Evolutionary conservation across 2,888 invertebrate genomes (phyloP).

Genomic region (Trichopoda pennipes): DNA sequence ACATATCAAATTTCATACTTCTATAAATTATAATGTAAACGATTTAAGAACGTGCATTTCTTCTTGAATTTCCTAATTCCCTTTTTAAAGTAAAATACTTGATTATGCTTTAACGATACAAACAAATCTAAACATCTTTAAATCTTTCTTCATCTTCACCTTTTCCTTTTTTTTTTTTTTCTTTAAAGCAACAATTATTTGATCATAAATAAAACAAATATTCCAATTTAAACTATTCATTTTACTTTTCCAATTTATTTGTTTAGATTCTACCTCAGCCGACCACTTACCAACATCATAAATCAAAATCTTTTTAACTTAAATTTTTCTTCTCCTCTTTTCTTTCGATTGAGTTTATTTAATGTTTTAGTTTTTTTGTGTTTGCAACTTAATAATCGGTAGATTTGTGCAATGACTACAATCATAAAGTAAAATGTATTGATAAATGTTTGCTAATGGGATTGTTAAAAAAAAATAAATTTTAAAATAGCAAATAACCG

Average conservation of each 20-base stretch:
- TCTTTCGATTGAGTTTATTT: background rate
- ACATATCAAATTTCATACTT: no score
- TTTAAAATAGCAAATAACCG: conserved; percentile 67
- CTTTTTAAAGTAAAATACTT: no score
- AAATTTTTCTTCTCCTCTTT: background rate
- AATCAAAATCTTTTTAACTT: conserved; percentile 60
- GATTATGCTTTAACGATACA: no score
- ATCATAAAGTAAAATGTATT: conserved; percentile 59
- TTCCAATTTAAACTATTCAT: background rate
- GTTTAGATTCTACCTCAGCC: conserved; percentile 9
- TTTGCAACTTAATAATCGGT: conserved; percentile 50
- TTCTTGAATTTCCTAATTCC: no score
- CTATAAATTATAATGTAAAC: no score
- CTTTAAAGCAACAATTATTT: conserved; percentile 21
- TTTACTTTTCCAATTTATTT: conserved; percentile 10
- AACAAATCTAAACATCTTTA: no score
- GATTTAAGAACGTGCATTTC: no score
- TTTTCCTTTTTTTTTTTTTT: background rate
- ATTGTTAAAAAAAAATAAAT: conserved; percentile 65
- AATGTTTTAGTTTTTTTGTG: background rate
- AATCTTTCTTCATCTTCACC: no score
- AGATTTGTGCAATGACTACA: conserved; percentile 46
- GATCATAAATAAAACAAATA: conserved; percentile 12
- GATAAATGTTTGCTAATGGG: conserved; percentile 67
- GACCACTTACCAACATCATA: conserved; percentile 31